These are phyloP conservation scores for Planiliza haematocheilus DNA, from an alignment of 2,113 vertebrate species.

Conservation along the genomic window DNA sequence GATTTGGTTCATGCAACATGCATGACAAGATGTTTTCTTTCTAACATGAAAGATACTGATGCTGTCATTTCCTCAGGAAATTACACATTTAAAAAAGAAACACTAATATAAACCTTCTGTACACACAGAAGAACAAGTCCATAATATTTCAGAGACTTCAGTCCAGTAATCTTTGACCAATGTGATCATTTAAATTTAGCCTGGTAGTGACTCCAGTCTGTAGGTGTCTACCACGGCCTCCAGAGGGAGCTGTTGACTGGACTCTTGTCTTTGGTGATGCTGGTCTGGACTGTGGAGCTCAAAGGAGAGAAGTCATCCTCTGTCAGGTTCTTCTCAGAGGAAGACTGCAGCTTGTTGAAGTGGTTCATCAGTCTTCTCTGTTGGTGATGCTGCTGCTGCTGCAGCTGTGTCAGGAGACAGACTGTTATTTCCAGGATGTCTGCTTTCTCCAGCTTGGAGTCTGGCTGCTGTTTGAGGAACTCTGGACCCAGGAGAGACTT, in stretches of 20 bases:
- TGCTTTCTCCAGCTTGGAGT: constrained; percentile 78
- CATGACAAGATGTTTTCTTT: constrained; percentile 39
- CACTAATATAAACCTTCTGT: constrained; percentile 3
- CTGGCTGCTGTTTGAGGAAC: constrained; percentile 28
- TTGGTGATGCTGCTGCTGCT: constrained; percentile 6
- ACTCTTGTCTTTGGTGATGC: too few relatives aligned
- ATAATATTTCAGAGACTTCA: background rate
- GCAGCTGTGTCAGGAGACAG: constrained; percentile 56
- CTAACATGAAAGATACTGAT: constrained; percentile 31
- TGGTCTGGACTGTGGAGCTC: too few relatives aligned
- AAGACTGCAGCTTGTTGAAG: too few relatives aligned
- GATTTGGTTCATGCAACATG: constrained; percentile 45
- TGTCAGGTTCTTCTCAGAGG: too few relatives aligned
- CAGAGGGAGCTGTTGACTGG: too few relatives aligned
- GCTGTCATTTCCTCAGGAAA: constrained; percentile 46
- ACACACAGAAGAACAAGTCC: constrained; percentile 21
- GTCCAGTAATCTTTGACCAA: constrained; percentile 48
- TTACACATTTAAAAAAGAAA: background rate
- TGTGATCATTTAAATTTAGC: constrained; percentile 32
- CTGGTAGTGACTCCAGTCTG: background rate
- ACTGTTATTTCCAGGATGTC: constrained; percentile 75
- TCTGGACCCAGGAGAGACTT: too few relatives aligned
- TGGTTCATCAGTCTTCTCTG: too few relatives aligned
- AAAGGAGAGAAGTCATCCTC: too few relatives aligned
- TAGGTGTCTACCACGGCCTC: too few relatives aligned